Conservation (phyloP, 2,888 invertebrate genomes). For the Sarcophaga caerulescens region DNA sequence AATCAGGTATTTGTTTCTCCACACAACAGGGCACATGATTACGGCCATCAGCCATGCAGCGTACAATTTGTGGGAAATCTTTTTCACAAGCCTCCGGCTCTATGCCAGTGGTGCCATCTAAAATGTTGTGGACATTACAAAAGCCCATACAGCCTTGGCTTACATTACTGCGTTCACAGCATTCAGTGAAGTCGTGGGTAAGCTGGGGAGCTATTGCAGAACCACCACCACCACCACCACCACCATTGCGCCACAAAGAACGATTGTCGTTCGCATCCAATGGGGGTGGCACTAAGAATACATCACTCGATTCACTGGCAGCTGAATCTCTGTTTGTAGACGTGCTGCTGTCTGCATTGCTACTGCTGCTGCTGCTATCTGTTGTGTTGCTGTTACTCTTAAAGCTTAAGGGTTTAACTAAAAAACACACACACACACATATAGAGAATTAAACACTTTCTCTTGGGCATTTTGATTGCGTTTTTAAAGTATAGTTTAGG, state of each 20-base stretch:
- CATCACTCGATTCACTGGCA: constrained; percentile 74
- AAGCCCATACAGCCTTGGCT: constrained; percentile 89
- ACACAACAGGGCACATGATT: constrained; percentile 94
- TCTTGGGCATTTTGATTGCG: neutral
- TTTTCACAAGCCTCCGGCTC: constrained; percentile 91
- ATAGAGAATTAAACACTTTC: constrained; percentile 8
- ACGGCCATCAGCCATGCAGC: constrained; percentile 90
- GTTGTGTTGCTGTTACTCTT: constrained; percentile 39
- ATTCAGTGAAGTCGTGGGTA: constrained; percentile 91
- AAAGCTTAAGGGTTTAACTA: constrained; percentile 73
- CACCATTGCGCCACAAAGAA: constrained; percentile 75
- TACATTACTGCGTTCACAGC: constrained; percentile 88
- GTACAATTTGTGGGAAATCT: constrained; percentile 90
- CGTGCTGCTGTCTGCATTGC: constrained; percentile 24
- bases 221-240: constrained; percentile 73
- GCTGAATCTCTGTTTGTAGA: constrained; percentile 51
- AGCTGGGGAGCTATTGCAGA: constrained; percentile 78
- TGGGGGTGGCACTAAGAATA: constrained; percentile 77
- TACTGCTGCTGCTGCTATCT: constrained; percentile 13
- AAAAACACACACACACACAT: neutral
- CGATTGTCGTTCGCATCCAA: constrained; percentile 77
- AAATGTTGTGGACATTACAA: constrained; percentile 89
- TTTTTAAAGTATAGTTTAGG: neutral
- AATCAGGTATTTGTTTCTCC: constrained; percentile 90
- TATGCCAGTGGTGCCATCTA: constrained; percentile 89